Base-by-base conservation (phyloP, 2,797 vertebrate genomes). In the Alcedo quadribrachys region DNA sequence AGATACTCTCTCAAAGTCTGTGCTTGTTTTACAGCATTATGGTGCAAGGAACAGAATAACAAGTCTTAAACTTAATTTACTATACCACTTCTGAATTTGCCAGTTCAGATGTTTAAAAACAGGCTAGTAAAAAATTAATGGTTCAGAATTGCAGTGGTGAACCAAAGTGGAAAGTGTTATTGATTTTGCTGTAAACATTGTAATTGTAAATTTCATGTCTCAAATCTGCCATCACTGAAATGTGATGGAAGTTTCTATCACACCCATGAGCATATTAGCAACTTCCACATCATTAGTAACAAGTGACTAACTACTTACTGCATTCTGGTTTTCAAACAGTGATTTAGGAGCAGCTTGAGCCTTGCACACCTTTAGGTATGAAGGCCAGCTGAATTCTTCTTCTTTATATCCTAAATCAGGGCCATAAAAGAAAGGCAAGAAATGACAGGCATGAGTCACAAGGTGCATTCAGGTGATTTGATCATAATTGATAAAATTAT, bases 381-480 rank as follows among this genome's bases (percentile, higher is more conserved):
- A 95, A 40, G 98, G 95, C 99, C 99, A 99, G 89, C 97, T 98
- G 98, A 99, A 99, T 53, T 98, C 98, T 73, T 98, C 98, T 96
- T 98, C 98, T 93, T 98, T 98, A 94, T 98, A 98, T 76, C 98
- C 99, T 99, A 91, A 48, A 78, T n/a, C 3, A 76, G 14, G 8
- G 24, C n/a, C 85, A 78, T 42, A 62, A 90, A 93, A 92, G 15
- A 84, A 57, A 9, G 19, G 12, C 17, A 91, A 57, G 69, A 81
- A 87, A 76, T 40, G 6, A 81, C 2, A 79, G 11, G 5, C 7
- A 57, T 69, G 53, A 85, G 42, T 86, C 14, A 53, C 12, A 32
- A 65, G 15, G 20, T 11, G 17, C 43, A 42, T 5, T 1, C 4
- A 43, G 9, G 25, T 43, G 27, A 67, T 53, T 42, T 43, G 65